These are phyloP conservation scores for Eristalis tenax DNA, from an alignment of 2,888 invertebrate genomes.

Conservation along the genomic window DNA sequence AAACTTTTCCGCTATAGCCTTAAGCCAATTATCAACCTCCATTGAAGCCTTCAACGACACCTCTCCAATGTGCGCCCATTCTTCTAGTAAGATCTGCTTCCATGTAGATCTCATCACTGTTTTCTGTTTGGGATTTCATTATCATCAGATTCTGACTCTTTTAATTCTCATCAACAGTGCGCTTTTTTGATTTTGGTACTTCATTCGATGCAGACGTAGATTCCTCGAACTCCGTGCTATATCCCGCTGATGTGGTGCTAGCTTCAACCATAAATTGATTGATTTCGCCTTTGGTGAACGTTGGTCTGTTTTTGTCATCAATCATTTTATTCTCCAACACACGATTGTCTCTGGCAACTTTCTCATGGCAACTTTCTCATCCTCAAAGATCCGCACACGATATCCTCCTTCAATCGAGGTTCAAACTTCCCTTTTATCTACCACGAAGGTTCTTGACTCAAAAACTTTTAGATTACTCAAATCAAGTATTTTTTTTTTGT, in stretches of 20 bases:
- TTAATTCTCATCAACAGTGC: not conserved
- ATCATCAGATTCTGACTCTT: not conserved
- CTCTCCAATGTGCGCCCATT: not conserved
- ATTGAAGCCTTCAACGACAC: not conserved
- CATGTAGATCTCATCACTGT: not conserved
- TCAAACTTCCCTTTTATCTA: slow-evolving; percentile 74
- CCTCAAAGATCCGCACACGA: slow-evolving; percentile 68
- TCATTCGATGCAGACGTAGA: no score
- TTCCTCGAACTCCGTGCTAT: no score
- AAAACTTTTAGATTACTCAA: not conserved
- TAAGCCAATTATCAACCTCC: not conserved
- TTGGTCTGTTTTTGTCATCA: not conserved
- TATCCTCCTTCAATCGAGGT: slow-evolving; percentile 70
- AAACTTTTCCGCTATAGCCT: no score
- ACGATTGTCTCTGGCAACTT: not conserved
- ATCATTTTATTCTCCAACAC: not conserved
- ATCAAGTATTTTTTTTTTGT: slow-evolving; percentile 7
- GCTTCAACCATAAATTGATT: no score
- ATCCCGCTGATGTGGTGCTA: not conserved
- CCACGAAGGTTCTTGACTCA: slow-evolving; percentile 32
- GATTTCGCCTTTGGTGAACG: not conserved
- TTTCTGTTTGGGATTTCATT: not conserved
- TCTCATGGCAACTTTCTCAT: no score
- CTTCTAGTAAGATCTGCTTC: not conserved
- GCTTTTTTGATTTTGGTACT: not conserved